phyloP scores from a whole-genome alignment of 37 sponge, comb jelly and placozoan genomes.

The Beroe ovata region DNA sequence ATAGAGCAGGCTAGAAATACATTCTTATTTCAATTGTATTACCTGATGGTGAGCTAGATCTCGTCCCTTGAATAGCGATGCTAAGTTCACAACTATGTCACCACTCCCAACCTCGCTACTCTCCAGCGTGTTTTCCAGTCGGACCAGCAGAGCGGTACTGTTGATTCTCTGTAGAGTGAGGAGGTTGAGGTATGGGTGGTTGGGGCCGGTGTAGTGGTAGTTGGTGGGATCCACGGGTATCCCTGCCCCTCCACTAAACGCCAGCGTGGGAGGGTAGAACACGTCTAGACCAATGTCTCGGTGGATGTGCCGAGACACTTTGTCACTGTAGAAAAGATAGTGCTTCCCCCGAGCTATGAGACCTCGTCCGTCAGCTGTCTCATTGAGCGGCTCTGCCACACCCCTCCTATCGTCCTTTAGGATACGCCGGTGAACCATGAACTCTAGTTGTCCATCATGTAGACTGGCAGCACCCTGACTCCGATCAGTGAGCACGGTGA shows the following conservation, averaged over 20 bases:
- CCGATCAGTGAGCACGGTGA: slow-evolving; percentile 87
- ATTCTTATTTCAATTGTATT: too few species aligned
- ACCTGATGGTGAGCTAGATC: background rate
- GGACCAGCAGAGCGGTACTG: background rate
- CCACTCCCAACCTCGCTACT: slow-evolving; percentile 1
- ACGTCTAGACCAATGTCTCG: slow-evolving; percentile 42
- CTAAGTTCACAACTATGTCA: background rate
- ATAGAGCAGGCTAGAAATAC: too few species aligned
- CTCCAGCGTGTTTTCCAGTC: slow-evolving; percentile 56
- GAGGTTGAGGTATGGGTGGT: slow-evolving; percentile 13
- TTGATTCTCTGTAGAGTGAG: slow-evolving; percentile 35
- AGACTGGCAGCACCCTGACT: slow-evolving; percentile 90
- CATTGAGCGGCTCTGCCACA: slow-evolving; percentile 91
- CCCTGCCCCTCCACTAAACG: background rate
- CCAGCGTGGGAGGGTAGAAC: slow-evolving; percentile 38
- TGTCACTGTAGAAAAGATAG: slow-evolving; percentile 11
- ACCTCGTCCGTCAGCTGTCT: slow-evolving; percentile 78
- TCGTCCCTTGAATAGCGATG: background rate
- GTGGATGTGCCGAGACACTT: slow-evolving; percentile 32
- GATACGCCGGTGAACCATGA: slow-evolving; percentile 85
- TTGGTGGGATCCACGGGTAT: background rate
- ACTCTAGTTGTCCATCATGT: slow-evolving; percentile 7
- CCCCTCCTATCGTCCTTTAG: slow-evolving; percentile 85
- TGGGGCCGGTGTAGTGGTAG: background rate
- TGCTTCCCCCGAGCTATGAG: slow-evolving; percentile 84